Percentiles rank a stretch among this genome's conserved stretches.
Evolutionary conservation across 2,797 vertebrate species (phyloP).

Genomic region (Sebastes reedi): DNA sequence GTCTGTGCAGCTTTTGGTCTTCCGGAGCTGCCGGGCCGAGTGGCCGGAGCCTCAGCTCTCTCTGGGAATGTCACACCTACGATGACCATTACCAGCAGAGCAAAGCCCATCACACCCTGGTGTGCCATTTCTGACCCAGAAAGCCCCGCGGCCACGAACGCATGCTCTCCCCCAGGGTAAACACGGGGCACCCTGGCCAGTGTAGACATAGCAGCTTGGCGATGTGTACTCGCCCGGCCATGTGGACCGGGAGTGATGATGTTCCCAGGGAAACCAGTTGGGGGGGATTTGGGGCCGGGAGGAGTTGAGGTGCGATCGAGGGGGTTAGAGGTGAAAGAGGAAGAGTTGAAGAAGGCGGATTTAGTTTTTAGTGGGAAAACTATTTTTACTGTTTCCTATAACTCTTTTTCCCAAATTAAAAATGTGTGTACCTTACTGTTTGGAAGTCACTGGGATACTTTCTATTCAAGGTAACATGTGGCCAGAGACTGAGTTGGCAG

Average conservation of each 20-base stretch:
- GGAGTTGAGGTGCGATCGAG: not conserved
- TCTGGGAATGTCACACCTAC: conserved; percentile 75
- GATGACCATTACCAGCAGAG: conserved; percentile 49
- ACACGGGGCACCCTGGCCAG: conserved; percentile 67
- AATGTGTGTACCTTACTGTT: not conserved
- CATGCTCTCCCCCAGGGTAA: conserved; percentile 73
- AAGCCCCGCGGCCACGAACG: conserved; percentile 55
- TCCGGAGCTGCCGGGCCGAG: conserved; percentile 35
- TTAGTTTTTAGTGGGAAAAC: not conserved
- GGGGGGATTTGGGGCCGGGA: conserved; percentile 9
- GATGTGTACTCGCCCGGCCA: conserved; percentile 80
- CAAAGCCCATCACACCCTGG: conserved; percentile 69
- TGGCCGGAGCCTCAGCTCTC: conserved; percentile 18
- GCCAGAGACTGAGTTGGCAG: not conserved
- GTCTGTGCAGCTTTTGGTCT: conserved; percentile 30
- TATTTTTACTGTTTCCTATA: not conserved
- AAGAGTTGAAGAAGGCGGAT: conserved; percentile 3
- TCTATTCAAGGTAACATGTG: not conserved
- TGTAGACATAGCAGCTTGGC: conserved; percentile 77
- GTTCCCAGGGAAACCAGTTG: conserved; percentile 74
- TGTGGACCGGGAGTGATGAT: conserved; percentile 72
- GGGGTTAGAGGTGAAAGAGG: conserved; percentile 32
- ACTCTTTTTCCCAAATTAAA: not conserved
- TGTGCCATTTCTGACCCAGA: conserved; percentile 74
- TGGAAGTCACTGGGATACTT: not conserved